Evolutionary conservation across 2,888 invertebrate species (phyloP).

Genomic region (Leptopterna dolabrata): DNA sequence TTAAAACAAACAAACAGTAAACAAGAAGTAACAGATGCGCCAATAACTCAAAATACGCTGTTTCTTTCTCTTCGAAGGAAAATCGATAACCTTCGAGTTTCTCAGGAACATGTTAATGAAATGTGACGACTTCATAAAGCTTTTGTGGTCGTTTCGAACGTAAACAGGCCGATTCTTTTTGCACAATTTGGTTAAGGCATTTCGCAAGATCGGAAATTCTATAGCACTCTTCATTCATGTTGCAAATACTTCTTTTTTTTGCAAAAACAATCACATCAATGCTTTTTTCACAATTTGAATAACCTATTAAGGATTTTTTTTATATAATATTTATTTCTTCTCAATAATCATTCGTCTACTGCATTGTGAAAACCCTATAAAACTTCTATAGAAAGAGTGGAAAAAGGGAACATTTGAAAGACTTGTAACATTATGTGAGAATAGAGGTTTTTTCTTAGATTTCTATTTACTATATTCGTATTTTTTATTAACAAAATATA

Average conservation of each 20-base stretch:
- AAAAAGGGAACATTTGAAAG: constrained; percentile 27
- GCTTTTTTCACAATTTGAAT: constrained; percentile 5
- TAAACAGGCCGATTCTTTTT: neutral
- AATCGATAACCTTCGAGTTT: neutral
- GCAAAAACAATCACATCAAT: constrained; percentile 31
- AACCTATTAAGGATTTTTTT: constrained; percentile 3
- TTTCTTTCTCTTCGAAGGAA: neutral
- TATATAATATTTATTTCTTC: neutral
- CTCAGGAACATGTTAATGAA: neutral
- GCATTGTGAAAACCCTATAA: constrained; percentile 28
- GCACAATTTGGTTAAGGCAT: constrained; percentile 1
- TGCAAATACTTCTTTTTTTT: neutral
- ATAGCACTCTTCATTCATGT: constrained; percentile 6
- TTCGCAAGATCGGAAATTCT: constrained; percentile 16
- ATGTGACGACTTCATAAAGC: neutral
- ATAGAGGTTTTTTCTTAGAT: constrained; percentile 37
- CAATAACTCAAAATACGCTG: neutral
- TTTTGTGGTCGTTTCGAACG: neutral
- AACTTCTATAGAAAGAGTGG: constrained; percentile 18
- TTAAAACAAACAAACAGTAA: neutral
- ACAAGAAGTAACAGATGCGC: neutral
- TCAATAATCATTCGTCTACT: neutral
- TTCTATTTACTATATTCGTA: constrained; percentile 40
- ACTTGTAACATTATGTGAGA: constrained; percentile 40
- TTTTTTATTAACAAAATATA: constrained; percentile 49